Evolutionary conservation across 2,113 vertebrate genomes (phyloP).

Genomic region (Cololabis saira): DNA sequence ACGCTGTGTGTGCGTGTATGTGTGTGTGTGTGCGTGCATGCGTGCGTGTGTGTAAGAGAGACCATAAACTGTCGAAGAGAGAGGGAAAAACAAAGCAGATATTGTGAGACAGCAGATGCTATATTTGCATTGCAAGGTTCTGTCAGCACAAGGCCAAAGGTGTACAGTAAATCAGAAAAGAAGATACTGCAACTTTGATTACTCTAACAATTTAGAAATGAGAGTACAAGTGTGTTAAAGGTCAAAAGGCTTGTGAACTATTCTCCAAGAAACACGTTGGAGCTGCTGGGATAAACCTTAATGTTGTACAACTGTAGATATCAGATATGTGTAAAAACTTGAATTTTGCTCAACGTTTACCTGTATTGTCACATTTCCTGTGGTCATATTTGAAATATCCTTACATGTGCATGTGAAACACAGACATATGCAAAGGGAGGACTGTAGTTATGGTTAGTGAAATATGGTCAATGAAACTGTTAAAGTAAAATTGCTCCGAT

Average conservation of each 20-base stretch:
- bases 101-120: slow-evolving; percentile 20
- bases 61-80: slow-evolving; percentile 22
- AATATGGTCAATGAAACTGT: neutral
- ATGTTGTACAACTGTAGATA: too few species aligned
- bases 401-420: too few species aligned
- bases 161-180: neutral
- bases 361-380: too few species aligned
- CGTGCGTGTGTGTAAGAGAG: neutral
- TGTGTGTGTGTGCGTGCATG: slow-evolving; percentile 1
- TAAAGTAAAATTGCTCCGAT: neutral
- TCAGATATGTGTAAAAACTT: too few species aligned
- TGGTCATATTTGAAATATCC: too few species aligned
- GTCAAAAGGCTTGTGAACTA: too few species aligned
- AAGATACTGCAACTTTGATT: neutral
- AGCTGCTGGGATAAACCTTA: too few species aligned
- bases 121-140: neutral
- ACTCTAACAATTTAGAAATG: neutral
- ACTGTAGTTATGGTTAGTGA: neutral
- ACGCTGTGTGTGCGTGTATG: slow-evolving; percentile 1
- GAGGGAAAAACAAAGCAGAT: neutral
- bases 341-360: too few species aligned
- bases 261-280: too few species aligned
- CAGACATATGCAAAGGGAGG: neutral
- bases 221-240: neutral
- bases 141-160: neutral